phyloP scores from a whole-genome alignment of 2,113 vertebrate genomes.

The Typhlomys cinereus region DNA sequence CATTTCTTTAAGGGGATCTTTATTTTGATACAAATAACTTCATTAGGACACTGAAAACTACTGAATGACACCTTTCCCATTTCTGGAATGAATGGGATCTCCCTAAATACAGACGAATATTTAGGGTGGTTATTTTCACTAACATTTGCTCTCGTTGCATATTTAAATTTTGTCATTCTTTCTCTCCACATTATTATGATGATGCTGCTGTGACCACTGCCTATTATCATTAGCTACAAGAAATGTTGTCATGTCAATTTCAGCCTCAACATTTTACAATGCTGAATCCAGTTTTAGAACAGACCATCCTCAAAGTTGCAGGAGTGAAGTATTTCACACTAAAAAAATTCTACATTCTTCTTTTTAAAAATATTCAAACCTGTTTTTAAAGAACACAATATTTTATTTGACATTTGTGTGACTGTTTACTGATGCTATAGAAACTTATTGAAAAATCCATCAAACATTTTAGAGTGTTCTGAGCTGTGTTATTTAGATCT shows the following conservation, averaged over 20 bases:
- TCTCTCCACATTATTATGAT: background rate
- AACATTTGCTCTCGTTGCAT: background rate
- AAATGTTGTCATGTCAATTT: background rate
- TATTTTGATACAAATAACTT: background rate
- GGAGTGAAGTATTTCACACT: background rate
- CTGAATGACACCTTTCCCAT: background rate
- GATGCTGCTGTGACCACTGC: background rate
- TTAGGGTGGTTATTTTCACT: background rate
- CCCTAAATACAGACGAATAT: background rate
- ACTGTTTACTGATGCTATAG: background rate
- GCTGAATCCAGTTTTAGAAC: background rate
- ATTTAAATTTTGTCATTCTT: background rate
- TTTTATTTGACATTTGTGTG: background rate
- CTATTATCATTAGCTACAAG: background rate
- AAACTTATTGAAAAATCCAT: background rate
- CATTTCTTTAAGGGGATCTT: background rate
- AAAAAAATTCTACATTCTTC: background rate
- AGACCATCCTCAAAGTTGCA: background rate
- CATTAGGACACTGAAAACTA: background rate
- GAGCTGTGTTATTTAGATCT: constrained; percentile 60
- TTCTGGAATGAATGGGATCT: background rate
- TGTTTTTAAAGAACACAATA: background rate
- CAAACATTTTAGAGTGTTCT: background rate
- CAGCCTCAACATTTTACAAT: background rate
- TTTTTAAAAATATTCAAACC: background rate